Base-by-base conservation (phyloP, 2,797 vertebrate genomes). In the Alosa sapidissima region DNA sequence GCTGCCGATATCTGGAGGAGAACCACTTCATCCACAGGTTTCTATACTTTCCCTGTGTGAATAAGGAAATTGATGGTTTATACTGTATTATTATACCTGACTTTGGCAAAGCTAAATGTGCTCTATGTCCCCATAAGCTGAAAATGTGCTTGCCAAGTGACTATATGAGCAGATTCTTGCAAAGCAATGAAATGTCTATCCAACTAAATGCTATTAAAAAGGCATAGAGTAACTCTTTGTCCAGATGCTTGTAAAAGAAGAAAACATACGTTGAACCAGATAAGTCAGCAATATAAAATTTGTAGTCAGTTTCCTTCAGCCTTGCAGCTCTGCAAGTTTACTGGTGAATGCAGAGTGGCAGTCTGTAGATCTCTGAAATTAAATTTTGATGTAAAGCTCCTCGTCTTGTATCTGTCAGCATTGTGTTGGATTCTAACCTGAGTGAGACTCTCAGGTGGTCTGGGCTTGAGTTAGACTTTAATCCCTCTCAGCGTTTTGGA, bases 1-100 rank as follows among this genome's bases (percentile, higher is more conserved):
- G 97, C 89, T 99, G 97, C 90, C 95, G 95, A 88, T 98, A 97
- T 84, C 93, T 99, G 90, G 97, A 99, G 86, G 97, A 98, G 88
- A 99, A 98, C 92, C 97, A 98, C 90, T 99, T 99, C 91, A 96
- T 97, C 86, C 95, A 96, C 91, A 95, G 94, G 96, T 96, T 84
- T 85, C 88, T 72, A 51, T 1, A 45, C 21, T 19, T 19, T 62
- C 58, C n/a, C 58, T 62, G 4, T 24, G 7, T 24, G 58, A 10
- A 62, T n/a, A 24, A 62, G 5, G 58, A 62, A 24, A 62, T n/a
- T n/a, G 41, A 47, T 45, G 1, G 72, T 21, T 47, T 21, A 47
- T 78, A 45, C 45, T 47, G 41, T 41, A 41, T 41, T 41, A 41
- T 41, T 41, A 41, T 4, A 78, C 13, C 14, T 72, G 14, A 72